Evolutionary conservation across 2,797 vertebrate species (phyloP), one percentile per base, ranked within the genome.

Genomic region (Darevskia nairensis): DNA sequence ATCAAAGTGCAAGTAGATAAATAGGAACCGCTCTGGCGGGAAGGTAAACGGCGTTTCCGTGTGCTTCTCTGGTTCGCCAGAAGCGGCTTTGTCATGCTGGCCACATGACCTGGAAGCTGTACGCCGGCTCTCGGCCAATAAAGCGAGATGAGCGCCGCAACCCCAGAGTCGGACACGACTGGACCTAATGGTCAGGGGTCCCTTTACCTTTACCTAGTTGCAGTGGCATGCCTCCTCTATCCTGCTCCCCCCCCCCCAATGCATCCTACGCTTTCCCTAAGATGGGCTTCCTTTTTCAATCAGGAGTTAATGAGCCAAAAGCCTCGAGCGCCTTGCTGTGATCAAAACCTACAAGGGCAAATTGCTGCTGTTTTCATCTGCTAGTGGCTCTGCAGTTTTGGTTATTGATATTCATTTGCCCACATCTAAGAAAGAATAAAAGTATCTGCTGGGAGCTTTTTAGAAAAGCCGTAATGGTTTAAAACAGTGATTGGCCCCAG

Each of bases 311-410:
- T 25, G 44, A 50, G 41, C 23, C 41, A 17, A 50, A 84, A 55
- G 21, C 19, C 19, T 7, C 21, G 19, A 10, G 8, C 7, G 2
- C 80, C 80, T 41, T n/a, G 39, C 61, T 59, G 32, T 41, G 35
- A 29, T 35, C 61, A 44, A 39, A 29, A 41, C 2, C 13, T 35
- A 29, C 1, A 35, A 29, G 64, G 39, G 80, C 10, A 68, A 82
- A 44, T 2, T 8, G 61, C 61, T 41, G 15, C 64, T 4, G 7
- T n/a, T 68, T 8, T 89, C 46, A 75, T 25, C 29, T 19, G 2
- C 13, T 61, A 2, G 29, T 88, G 84, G 92, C 23, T 71, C 89
- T 87, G 80, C 80, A 66, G 35, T 66, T 66, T 27, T 8, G 39
- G 13, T n/a, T 44, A 68, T 82, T 68, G 64, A n/a, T 82, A 44